Conservation (phyloP, 2,113 vertebrate genomes). For the Prinia subflava region DNA sequence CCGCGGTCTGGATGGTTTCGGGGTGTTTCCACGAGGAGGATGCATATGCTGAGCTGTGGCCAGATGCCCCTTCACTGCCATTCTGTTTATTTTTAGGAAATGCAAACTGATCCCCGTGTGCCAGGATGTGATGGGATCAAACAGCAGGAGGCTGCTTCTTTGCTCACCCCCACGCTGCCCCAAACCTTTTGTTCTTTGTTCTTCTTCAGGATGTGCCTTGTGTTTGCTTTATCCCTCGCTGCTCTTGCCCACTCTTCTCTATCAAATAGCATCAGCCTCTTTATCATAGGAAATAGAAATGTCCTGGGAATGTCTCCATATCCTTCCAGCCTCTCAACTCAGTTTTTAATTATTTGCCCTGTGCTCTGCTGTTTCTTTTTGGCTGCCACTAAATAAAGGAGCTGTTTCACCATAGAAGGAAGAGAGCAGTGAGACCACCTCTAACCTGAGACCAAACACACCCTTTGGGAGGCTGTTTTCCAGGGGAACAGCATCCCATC, state of each 20-base stretch:
- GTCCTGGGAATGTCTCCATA: background rate
- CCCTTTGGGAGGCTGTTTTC: background rate
- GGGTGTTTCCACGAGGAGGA: background rate
- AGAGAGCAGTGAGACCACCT: background rate
- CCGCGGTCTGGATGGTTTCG: accelerated
- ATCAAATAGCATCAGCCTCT: background rate
- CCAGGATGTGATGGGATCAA: background rate
- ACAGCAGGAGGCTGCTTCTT: background rate
- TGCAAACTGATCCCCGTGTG: background rate
- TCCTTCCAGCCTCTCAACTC: background rate
- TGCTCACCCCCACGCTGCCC: background rate
- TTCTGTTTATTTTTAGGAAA: slow-evolving; percentile 41
- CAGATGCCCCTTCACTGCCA: background rate
- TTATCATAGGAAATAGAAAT: background rate
- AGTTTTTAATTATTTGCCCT: background rate
- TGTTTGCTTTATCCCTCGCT: slow-evolving; percentile 39
- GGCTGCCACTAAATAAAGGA: background rate
- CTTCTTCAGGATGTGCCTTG: background rate
- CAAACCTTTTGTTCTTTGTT: slow-evolving; percentile 8
- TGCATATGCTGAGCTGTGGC: background rate
- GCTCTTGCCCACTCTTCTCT: background rate
- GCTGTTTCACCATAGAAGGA: background rate
- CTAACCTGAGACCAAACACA: background rate
- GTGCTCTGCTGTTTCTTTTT: background rate
- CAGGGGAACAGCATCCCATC: background rate